Conservation (phyloP, 2,888 invertebrate species). For the Callyntrura guangdongensis region DNA sequence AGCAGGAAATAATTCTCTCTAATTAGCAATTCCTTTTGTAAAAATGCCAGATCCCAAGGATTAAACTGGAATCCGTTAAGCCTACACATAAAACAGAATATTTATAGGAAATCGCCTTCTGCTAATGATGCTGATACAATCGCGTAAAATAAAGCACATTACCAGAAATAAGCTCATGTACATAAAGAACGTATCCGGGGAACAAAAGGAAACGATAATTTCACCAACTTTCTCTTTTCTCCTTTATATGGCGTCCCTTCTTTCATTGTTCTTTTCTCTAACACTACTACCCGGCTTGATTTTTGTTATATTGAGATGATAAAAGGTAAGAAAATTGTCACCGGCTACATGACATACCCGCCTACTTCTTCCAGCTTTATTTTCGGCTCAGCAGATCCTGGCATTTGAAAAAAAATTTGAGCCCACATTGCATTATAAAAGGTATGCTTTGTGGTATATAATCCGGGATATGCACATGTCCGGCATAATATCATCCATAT, state of each 20-base stretch:
- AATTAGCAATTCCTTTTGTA: constrained; percentile 45
- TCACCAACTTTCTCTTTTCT: constrained; percentile 16
- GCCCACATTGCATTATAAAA: constrained; percentile 6
- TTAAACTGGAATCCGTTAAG: not conserved
- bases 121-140: constrained; percentile 24
- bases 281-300: not conserved
- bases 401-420: constrained; percentile 32
- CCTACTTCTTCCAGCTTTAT: not conserved
- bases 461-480: not conserved
- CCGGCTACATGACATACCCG: not conserved
- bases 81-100: not conserved
- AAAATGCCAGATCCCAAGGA: not conserved
- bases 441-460: not conserved
- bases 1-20: constrained; percentile 46
- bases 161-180: not conserved
- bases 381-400: constrained; percentile 9
- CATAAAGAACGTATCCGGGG: not conserved
- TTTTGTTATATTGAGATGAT: constrained; percentile 9
- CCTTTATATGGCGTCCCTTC: not conserved
- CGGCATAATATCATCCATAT: not conserved
- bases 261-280: not conserved
- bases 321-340: not conserved
- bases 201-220: not conserved
- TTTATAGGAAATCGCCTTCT: not conserved
- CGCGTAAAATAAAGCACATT: not conserved